phyloP scores from a whole-genome alignment of 2,797 vertebrate species.

The Thunnus albacares region DNA sequence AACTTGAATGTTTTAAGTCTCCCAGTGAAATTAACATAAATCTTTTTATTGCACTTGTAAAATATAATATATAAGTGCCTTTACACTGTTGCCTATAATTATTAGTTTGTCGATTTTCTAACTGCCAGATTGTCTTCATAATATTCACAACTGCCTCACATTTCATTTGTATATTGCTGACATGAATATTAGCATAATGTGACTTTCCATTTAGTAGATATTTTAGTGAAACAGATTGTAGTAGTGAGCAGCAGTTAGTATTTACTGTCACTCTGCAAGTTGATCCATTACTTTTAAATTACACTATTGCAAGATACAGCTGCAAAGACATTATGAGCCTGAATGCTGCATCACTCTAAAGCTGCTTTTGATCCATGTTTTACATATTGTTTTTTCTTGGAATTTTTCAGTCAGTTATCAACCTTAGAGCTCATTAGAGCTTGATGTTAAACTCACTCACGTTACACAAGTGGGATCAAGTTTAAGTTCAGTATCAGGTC shows the following conservation, averaged over 20 bases:
- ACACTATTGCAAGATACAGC: not conserved
- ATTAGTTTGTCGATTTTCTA: not conserved
- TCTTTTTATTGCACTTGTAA: not conserved
- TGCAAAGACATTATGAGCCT: not conserved
- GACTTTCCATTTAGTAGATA: not conserved
- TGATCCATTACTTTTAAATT: too few species aligned
- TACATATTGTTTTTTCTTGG: too few species aligned
- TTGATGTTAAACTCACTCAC: not conserved
- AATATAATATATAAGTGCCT: not conserved
- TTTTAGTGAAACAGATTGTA: not conserved
- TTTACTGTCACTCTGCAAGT: too few species aligned
- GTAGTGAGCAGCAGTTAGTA: not conserved
- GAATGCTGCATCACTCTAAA: not conserved
- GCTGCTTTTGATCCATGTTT: too few species aligned
- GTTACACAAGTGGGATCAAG: not conserved
- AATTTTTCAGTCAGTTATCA: too few species aligned
- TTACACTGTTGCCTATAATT: not conserved
- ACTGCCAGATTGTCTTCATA: not conserved
- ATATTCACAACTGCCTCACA: slow-evolving; percentile 4
- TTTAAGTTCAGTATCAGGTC: not conserved
- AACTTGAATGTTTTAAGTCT: not conserved
- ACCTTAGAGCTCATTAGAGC: not conserved
- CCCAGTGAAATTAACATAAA: not conserved
- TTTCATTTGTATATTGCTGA: not conserved
- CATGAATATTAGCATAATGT: not conserved